Percentiles rank a stretch among this genome's conserved stretches.
Evolutionary conservation across 2,797 vertebrate genomes (phyloP).

Genomic region (Ficedula albicollis): DNA sequence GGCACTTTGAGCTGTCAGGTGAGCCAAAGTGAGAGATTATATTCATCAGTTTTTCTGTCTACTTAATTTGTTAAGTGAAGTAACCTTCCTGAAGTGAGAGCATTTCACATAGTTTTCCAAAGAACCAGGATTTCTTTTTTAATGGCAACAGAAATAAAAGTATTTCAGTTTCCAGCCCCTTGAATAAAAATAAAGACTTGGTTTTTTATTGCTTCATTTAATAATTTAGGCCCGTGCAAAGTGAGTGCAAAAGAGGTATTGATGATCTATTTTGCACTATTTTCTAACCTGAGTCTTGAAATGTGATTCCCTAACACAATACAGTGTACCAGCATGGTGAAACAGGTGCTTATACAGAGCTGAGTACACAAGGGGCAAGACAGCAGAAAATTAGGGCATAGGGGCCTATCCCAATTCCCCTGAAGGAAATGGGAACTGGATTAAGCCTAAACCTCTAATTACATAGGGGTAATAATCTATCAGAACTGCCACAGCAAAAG

Average conservation of each 20-base stretch:
- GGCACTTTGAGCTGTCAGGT: neutral
- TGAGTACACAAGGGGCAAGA: neutral
- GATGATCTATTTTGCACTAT: neutral
- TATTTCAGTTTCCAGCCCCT: neutral
- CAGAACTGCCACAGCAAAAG: constrained; percentile 77
- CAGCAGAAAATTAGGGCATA: constrained; percentile 29
- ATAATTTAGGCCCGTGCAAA: neutral
- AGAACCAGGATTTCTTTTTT: neutral
- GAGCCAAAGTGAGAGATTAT: neutral
- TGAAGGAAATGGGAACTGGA: constrained; percentile 73
- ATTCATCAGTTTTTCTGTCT: neutral
- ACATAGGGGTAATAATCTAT: constrained; percentile 71
- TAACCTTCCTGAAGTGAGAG: neutral
- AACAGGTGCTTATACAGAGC: neutral
- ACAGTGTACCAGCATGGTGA: neutral
- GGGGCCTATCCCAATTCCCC: constrained; percentile 60
- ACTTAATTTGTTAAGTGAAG: neutral
- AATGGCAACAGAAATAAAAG: neutral
- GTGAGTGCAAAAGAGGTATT: neutral
- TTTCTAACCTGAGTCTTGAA: neutral
- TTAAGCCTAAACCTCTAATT: constrained; percentile 61
- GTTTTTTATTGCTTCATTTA: neutral
- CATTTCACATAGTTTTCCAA: neutral
- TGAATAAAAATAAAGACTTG: neutral
- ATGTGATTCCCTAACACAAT: neutral